Evolutionary conservation across 1,140 invertebrate genomes (phyloP).

Genomic region (Heterodera carotae): DNA sequence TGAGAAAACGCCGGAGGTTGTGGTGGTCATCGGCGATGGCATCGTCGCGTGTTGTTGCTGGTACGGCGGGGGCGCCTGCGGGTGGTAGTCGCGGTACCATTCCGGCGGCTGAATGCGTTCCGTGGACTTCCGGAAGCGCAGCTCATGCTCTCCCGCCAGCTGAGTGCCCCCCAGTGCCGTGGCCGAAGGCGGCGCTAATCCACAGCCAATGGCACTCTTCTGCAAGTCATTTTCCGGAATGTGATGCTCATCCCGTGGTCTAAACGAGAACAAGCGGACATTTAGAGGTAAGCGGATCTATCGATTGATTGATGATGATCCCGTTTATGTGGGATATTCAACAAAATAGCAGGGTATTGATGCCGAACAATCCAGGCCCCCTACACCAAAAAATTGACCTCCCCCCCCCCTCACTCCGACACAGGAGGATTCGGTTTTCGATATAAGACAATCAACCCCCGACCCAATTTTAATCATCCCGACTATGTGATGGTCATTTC

Average conservation of each 20-base stretch:
- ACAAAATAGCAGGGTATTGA: too few relatives aligned
- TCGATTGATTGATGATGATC: too few relatives aligned
- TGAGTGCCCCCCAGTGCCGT: conserved; percentile 2
- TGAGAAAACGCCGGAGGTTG: conserved; percentile 39
- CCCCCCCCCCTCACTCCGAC: too few relatives aligned
- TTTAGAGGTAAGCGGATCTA: too few relatives aligned
- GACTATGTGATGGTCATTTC: too few relatives aligned
- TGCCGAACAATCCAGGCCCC: too few relatives aligned
- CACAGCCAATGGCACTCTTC: conserved; percentile 40
- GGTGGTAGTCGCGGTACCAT: conserved; percentile 58
- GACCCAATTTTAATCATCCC: too few relatives aligned
- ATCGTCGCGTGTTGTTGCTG: neutral
- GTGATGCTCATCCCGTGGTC: conserved; percentile 55
- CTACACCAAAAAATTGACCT: too few relatives aligned
- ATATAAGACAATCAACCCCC: too few relatives aligned
- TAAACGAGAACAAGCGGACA: conserved; percentile 31
- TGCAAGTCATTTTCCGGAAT: conserved; percentile 62
- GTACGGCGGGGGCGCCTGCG: conserved; percentile 12
- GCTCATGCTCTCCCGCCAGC: conserved; percentile 56
- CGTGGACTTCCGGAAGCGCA: conserved; percentile 59
- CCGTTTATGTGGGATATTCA: too few relatives aligned
- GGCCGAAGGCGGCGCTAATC: conserved; percentile 24
- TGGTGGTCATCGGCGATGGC: conserved; percentile 31
- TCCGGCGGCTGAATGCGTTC: conserved; percentile 60
- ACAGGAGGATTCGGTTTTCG: too few relatives aligned